Base-by-base conservation (phyloP, 2,888 invertebrate genomes). In the Drosophila nr. fundita region DNA sequence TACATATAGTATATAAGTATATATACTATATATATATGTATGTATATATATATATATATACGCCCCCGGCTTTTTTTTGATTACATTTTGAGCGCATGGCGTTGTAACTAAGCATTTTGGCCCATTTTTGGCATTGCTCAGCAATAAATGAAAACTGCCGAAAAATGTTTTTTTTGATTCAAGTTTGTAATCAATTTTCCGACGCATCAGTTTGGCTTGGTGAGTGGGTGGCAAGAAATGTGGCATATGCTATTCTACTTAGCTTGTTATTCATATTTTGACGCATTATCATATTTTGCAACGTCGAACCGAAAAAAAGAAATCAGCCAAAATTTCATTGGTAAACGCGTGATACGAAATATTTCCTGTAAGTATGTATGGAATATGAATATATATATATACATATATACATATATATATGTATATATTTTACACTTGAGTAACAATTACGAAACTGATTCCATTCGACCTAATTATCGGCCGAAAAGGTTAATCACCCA, bases 211-310 rank as follows among this genome's bases (percentile, higher is more conserved):
- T 67, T 42, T 32, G 45, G 38, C 59, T 50, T 11, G 32, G n/a
- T 54, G 36, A 11, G 73, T 68, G 74, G 74, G 73, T 57, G 74
- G 63, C 49, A 57, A 34, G 36, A 24, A 53, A 24, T 71, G 38
- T 34, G 30, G 30, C 30, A 5, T n/a, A n/a, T 65, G 70, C 40
- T 45, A 72, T 69, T 69, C 64, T 55, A 72, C 59, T 70, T 70
- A 42, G 36, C 36, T 49, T 40, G 38, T 21, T 34, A n/a, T 21
- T 45, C 13, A 21, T 29, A 30, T 30, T 61, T 54, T 13, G 18
- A n/a, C 18, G 11, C 27, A 7, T 50, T 36, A 45, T 55, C 7
- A 27, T 11, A 36, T 49, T 34, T 11, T 57, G 57, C 57, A 57
- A n/a, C 30, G 61, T 53, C n/a, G 61, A 50, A 50, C 50, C 21